phyloP scores from a whole-genome alignment of 2,113 vertebrate species.

The Spea multiplicata region DNA sequence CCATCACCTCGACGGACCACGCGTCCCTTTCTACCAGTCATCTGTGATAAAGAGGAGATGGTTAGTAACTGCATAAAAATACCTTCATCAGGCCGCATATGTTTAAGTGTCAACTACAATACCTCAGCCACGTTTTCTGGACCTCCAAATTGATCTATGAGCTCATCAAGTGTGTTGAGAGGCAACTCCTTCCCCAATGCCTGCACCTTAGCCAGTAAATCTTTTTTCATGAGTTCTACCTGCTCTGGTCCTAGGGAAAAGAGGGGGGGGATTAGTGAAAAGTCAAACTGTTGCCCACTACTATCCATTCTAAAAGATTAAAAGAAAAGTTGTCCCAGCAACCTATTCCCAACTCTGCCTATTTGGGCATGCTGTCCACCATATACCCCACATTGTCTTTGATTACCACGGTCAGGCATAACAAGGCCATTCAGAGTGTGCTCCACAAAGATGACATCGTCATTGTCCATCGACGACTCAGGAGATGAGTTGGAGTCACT shows the following conservation, averaged over 20 bases:
- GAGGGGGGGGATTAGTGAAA: background rate
- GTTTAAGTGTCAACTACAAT: background rate
- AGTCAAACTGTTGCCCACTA: too few species aligned
- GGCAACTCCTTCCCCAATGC: slow-evolving; percentile 90
- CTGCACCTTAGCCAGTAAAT: slow-evolving; percentile 82
- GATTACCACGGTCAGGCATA: slow-evolving; percentile 58
- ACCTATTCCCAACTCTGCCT: too few species aligned
- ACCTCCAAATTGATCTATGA: slow-evolving; percentile 90
- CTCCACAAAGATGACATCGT: slow-evolving; percentile 85
- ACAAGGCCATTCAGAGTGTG: slow-evolving; percentile 59
- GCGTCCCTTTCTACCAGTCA: slow-evolving; percentile 92
- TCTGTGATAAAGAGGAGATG: slow-evolving; percentile 64
- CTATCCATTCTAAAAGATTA: too few species aligned
- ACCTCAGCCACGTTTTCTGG: slow-evolving; percentile 93
- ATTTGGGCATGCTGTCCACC: too few species aligned
- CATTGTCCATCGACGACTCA: slow-evolving; percentile 83
- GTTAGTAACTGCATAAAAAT: background rate
- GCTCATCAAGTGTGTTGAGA: slow-evolving; percentile 92
- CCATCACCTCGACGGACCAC: slow-evolving; percentile 81
- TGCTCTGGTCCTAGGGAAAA: slow-evolving; percentile 55
- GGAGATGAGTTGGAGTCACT: slow-evolving; percentile 95
- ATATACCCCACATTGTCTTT: too few species aligned
- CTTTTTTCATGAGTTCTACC: slow-evolving; percentile 85
- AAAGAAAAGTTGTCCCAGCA: too few species aligned
- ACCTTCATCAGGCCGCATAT: background rate